phyloP scores from a whole-genome alignment of 2,888 invertebrate genomes.

The Leptopilina syphax region DNA sequence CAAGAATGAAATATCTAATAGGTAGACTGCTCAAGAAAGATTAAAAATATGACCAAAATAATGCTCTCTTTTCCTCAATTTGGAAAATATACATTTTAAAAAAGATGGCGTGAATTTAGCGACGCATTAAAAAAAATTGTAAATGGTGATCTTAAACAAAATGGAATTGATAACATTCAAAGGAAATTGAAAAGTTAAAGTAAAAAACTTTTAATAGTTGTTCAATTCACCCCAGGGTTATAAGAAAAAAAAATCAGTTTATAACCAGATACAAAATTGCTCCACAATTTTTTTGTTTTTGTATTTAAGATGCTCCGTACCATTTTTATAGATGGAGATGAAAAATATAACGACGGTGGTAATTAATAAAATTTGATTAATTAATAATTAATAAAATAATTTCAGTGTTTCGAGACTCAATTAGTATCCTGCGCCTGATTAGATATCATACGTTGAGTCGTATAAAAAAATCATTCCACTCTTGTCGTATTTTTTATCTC shows the following conservation, averaged over 20 bases:
- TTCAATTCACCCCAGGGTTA: no score
- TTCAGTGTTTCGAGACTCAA: neutral
- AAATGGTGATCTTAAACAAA: no score
- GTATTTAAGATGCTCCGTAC: constrained; percentile 10
- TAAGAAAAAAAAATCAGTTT: neutral
- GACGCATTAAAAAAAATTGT: no score
- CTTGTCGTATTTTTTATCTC: constrained; percentile 20
- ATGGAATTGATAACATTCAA: no score
- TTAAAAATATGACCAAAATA: constrained; percentile 33
- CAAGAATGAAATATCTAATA: constrained; percentile 29
- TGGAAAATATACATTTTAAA: neutral
- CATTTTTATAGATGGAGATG: constrained; percentile 9
- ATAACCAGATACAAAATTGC: neutral
- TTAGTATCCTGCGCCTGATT: neutral
- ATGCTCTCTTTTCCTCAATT: constrained; percentile 19
- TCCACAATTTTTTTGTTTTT: constrained; percentile 20
- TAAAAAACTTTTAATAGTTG: no score
- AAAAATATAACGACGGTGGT: constrained; percentile 8
- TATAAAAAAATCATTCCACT: neutral
- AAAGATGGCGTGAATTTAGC: neutral
- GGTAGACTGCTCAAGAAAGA: constrained; percentile 35
- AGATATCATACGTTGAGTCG: neutral
- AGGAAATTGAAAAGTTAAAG: no score
- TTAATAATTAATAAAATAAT: no score
- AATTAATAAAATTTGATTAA: neutral